A percentile compares a stretch with the other conserved stretches of the same genome.
phyloP scores from a whole-genome alignment of 2,797 vertebrate species.

The Thaleichthys pacificus region DNA sequence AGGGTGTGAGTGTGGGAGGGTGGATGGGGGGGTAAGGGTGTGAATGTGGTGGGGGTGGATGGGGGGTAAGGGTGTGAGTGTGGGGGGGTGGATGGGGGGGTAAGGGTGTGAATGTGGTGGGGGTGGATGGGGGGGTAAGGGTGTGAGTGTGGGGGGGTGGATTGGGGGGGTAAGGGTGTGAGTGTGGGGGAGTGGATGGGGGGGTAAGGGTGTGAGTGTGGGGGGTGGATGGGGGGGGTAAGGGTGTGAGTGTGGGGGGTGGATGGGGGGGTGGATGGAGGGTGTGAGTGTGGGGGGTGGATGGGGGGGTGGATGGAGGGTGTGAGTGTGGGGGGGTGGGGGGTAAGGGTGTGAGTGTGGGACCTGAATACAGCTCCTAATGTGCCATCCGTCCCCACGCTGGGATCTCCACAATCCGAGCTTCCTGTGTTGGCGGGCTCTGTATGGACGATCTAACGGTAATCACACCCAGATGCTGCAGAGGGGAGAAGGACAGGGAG shows the following conservation, averaged over 20 bases:
- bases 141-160: no score
- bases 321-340: slow-evolving; percentile 34
- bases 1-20: no score
- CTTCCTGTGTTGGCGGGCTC: slow-evolving; percentile 73
- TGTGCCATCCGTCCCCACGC: slow-evolving; percentile 50
- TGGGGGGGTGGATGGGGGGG: no score
- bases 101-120: no score
- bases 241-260: slow-evolving; percentile 24
- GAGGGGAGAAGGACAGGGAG: slow-evolving; percentile 30
- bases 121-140: no score
- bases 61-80: no score
- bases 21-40: no score
- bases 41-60: no score
- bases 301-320: slow-evolving; percentile 28
- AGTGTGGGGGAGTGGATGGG: slow-evolving; percentile 2
- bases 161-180: not conserved
- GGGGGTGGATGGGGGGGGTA: slow-evolving; percentile 5
- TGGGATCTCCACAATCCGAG: slow-evolving; percentile 64
- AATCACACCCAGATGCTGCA: slow-evolving; percentile 74
- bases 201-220: slow-evolving; percentile 12
- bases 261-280: not conserved
- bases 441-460: slow-evolving; percentile 65
- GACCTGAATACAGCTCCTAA: slow-evolving; percentile 57
- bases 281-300: slow-evolving; percentile 20
- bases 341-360: slow-evolving; percentile 25